Evolutionary conservation across 2,888 invertebrate species (phyloP), one percentile per base, ranked within the genome.

Genomic region (Acanthopleura granulata): DNA sequence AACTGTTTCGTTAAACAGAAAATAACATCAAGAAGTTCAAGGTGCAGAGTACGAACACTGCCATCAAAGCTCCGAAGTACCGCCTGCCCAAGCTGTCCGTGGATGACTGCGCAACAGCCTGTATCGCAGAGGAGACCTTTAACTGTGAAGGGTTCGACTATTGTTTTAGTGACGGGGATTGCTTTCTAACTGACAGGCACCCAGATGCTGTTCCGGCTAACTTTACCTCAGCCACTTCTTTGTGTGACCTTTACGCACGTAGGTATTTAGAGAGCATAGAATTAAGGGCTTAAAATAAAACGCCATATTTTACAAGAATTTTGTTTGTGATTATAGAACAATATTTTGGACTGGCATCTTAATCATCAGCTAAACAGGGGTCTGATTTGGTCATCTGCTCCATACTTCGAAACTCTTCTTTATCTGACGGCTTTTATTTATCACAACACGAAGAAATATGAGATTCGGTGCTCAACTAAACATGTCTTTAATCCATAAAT

Each of bases 71-170:
- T 6, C 15, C 66, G 14, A 22, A 18, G 66, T 12, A 6, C 29
- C 25, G 18, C 15, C 29, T 82, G 18, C 57, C 73, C 25, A 82
- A 83, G 25, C 25, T 85, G 49, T 82, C 86, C 0, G 85, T 86
- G 6, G 86, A 86, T 73, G 84, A 86, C 73, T 86, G 86, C 73
- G 85, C 85, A 1, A 74, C 80, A 0, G 72, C 80, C 11, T 86
- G 86, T 77, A 75, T 84, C n/a, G 69, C 73, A 0, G 81, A 82
- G 30, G 61, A 77, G 14, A 74, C 74, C 0, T 80, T 83, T 61
- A 79, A 81, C 72, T 86, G 86, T 72, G 78, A 82, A 72, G 80
- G 83, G 12, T 86, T 85, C 75, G 80, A 80, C 72, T 85, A 84
- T 75, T 86, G 86, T 74, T 85, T 81, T 76, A 79, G 79, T 16